Evolutionary conservation across 2,888 invertebrate genomes (phyloP), one percentile per base, ranked within the genome.

Genomic region (Allolobophora icterica): DNA sequence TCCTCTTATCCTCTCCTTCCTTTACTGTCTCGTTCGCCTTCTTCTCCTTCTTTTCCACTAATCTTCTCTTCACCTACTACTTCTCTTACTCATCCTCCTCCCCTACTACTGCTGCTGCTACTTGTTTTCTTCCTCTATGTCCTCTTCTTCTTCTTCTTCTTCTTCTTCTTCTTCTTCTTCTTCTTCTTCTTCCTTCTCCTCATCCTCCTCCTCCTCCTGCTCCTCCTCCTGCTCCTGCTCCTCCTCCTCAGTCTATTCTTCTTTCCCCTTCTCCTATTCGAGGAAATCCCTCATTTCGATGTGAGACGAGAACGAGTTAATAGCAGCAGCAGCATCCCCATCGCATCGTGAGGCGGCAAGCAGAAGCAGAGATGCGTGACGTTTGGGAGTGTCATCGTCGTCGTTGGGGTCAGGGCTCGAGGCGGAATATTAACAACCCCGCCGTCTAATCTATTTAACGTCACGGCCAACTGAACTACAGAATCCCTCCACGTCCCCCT

Each of bases 391-490:
- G n/a, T 71, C 52, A 52, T 52, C 71, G 71, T n/a, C n/a, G n/a
- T 71, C n/a, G 71, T 71, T n/a, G n/a, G 71, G 30, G 71, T n/a
- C n/a, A 71, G n/a, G 71, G 71, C 71, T 71, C n/a, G 30, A 11
- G 71, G n/a, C 71, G 71, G 71, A 71, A 71, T 71, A 71, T 71
- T 71, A 71, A 71, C 71, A 71, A 71, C 71, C 11, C 5, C 71
- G 71, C 11, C 71, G 71, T 71, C 71, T 71, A n/a, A 71, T 71
- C 71, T n/a, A 71, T 71, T 71, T 71, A 71, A 71, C n/a, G 71
- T 71, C 71, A 71, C 11, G 71, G 6, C n/a, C n/a, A 71, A 71
- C 71, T 71, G 71, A 71, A 71, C 19, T 52, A 52, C 1, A 52
- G 3, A 52, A 52, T 4, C n/a, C 71, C n/a, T 71, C 71, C 71